Evolutionary conservation across 2,113 vertebrate genomes (phyloP).

Genomic region (Jaculus jaculus): DNA sequence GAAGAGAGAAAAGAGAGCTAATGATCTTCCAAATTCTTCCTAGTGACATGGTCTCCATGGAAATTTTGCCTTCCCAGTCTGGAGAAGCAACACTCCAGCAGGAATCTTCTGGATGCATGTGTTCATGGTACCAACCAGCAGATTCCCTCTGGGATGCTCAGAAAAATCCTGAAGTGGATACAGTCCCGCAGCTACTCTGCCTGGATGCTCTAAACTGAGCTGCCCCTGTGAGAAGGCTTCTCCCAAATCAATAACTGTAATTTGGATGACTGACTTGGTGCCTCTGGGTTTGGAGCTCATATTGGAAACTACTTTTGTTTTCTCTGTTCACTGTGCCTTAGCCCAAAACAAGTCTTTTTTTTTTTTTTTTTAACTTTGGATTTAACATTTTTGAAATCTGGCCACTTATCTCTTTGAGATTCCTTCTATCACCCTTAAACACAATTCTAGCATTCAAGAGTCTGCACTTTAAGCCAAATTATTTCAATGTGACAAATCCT

Average conservation of each 20-base stretch:
- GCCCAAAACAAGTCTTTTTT: not conserved
- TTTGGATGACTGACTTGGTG: not conserved
- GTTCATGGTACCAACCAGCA: not conserved
- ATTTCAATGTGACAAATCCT: not conserved
- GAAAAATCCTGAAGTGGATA: not conserved
- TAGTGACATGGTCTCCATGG: not conserved
- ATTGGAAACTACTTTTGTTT: not conserved
- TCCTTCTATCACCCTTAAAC: not conserved
- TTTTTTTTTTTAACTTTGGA: not conserved
- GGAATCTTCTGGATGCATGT: not conserved
- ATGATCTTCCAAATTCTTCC: not conserved
- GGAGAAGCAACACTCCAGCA: not conserved
- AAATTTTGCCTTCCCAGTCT: not conserved
- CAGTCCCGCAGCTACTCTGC: not conserved
- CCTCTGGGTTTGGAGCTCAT: not conserved
- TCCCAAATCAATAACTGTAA: not conserved
- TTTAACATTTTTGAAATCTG: not conserved
- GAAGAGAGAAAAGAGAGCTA: not conserved
- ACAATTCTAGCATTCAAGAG: not conserved
- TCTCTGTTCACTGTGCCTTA: not conserved
- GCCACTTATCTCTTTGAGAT: not conserved
- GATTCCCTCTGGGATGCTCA: not conserved
- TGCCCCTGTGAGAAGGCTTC: no score
- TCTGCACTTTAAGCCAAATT: slow-evolving; percentile 3
- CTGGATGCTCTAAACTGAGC: not conserved